Evolutionary conservation across 2,888 invertebrate genomes (phyloP).

Genomic region (Brenthis hecate): DNA sequence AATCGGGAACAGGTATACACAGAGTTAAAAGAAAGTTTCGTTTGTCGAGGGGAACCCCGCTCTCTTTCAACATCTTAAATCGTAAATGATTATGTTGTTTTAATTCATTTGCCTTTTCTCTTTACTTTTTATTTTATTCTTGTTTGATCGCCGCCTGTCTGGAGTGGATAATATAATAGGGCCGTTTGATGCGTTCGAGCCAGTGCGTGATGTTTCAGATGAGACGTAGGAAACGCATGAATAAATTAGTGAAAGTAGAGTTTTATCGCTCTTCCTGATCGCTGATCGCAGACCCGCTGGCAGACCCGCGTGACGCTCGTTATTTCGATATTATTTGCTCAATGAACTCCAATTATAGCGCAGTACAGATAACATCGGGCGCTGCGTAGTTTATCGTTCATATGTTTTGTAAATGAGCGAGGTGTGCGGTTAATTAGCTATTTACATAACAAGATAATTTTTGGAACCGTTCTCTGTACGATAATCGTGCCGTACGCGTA

Average conservation of each 20-base stretch:
- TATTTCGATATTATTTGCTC: conserved; percentile 43
- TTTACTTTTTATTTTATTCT: conserved; percentile 69
- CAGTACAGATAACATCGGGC: conserved; percentile 34
- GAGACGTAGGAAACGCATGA: conserved; percentile 50
- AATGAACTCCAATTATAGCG: conserved; percentile 35
- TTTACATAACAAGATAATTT: conserved; percentile 27
- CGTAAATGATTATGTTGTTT: conserved; percentile 81
- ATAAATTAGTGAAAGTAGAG: conserved; percentile 55
- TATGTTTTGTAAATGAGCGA: conserved; percentile 33
- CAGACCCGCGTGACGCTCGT: conserved; percentile 26
- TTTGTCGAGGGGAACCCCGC: conserved; percentile 73
- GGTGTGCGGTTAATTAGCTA: conserved; percentile 37
- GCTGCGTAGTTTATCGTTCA: conserved; percentile 36
- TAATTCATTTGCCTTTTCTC: conserved; percentile 79
- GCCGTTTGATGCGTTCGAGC: conserved; percentile 51
- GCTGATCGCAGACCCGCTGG: conserved; percentile 8
- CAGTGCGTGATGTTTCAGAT: conserved; percentile 46
- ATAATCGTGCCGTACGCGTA: background rate
- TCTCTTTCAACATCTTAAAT: conserved; percentile 72
- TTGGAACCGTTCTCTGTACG: conserved; percentile 13
- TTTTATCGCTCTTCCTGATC: conserved; percentile 43
- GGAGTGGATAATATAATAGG: conserved; percentile 65
- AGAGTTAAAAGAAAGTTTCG: conserved; percentile 80
- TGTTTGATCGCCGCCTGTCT: conserved; percentile 77
- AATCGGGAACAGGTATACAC: conserved; percentile 77